These are phyloP conservation scores for Tholera decimalis DNA, from an alignment of 2,888 invertebrate species.

Conservation along the genomic window DNA sequence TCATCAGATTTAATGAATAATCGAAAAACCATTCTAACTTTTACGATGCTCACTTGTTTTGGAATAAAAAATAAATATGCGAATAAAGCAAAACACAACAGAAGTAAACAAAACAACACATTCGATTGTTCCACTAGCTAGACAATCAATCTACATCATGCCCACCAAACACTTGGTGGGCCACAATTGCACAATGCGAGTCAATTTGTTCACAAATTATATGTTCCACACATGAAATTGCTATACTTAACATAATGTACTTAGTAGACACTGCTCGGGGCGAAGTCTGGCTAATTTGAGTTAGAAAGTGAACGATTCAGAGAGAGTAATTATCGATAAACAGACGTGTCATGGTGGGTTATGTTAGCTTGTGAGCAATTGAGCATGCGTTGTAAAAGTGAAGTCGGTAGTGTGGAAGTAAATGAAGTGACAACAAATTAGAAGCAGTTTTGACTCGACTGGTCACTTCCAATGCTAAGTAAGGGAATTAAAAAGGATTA, in stretches of 20 bases:
- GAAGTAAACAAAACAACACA: slow-evolving; percentile 29
- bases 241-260: slow-evolving; percentile 64
- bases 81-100: slow-evolving; percentile 14
- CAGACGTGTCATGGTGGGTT: slow-evolving; percentile 53
- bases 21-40: neutral
- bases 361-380: slow-evolving; percentile 28
- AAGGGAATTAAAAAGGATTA: neutral
- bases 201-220: slow-evolving; percentile 75
- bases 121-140: slow-evolving; percentile 50
- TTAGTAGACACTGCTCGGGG: slow-evolving; percentile 56
- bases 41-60: slow-evolving; percentile 17
- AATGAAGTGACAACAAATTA: neutral
- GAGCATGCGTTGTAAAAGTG: slow-evolving; percentile 29
- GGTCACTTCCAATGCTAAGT: too few relatives aligned
- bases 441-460: neutral
- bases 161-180: slow-evolving; percentile 55
- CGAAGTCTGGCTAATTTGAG: slow-evolving; percentile 67
- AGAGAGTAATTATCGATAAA: slow-evolving; percentile 64
- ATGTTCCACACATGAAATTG: slow-evolving; percentile 63
- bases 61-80: neutral
- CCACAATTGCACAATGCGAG: slow-evolving; percentile 71
- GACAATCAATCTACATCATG: slow-evolving; percentile 62
- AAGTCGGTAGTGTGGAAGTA: neutral
- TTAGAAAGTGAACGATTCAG: slow-evolving; percentile 71
- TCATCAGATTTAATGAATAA: too few relatives aligned